phyloP scores from a whole-genome alignment of 64 coral and sea anemone species.

The Cladopsammia gracilis region DNA sequence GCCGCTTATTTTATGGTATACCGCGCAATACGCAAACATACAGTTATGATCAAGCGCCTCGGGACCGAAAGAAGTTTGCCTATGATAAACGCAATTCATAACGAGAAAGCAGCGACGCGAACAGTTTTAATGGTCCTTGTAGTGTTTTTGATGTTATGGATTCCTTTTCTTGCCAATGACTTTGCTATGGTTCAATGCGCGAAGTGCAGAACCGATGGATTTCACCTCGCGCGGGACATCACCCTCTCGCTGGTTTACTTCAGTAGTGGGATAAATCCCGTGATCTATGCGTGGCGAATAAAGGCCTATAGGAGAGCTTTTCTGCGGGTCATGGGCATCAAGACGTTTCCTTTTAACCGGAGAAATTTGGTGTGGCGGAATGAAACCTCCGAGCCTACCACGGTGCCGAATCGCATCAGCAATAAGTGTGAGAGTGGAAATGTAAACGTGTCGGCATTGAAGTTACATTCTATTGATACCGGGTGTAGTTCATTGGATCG shows the following conservation, averaged over 20 bases:
- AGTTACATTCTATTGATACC: no score
- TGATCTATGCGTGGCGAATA: conserved; percentile 56
- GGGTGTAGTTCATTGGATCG: no score
- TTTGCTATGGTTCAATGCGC: conserved; percentile 58
- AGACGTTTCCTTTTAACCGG: neutral
- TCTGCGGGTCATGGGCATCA: neutral
- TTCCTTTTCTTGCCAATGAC: conserved; percentile 52
- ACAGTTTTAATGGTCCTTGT: conserved; percentile 44
- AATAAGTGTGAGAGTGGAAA: no score
- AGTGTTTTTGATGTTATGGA: conserved; percentile 30
- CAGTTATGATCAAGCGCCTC: neutral
- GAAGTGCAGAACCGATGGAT: conserved; percentile 8
- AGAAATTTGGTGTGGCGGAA: no score
- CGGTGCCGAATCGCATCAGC: no score
- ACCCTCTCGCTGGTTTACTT: conserved; percentile 60
- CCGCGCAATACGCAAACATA: conserved; percentile 28
- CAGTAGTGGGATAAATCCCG: conserved; percentile 59
- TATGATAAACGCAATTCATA: neutral
- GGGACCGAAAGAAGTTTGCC: neutral
- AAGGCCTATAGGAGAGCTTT: conserved; percentile 41
- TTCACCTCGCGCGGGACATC: conserved; percentile 48
- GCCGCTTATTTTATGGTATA: conserved; percentile 36
- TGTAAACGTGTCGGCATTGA: no score
- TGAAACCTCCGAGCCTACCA: no score
- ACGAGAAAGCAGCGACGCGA: conserved; percentile 44